A percentile compares a stretch with the other conserved stretches of the same genome.
These are phyloP conservation scores for Vulpes vulpes DNA, from an alignment of 2,113 vertebrate species.

Conservation along the genomic window DNA sequence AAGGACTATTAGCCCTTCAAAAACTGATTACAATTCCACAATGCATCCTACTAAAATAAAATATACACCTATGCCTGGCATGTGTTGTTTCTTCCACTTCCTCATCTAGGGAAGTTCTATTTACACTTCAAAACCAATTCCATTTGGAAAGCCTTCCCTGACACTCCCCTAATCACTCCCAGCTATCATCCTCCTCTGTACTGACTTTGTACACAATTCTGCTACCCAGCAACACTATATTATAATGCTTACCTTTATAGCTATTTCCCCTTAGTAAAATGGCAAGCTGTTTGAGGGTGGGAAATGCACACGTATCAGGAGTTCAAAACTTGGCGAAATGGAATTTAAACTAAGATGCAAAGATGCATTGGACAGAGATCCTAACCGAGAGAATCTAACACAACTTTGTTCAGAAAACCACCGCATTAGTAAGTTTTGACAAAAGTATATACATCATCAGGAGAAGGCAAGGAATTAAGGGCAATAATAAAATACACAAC, in stretches of 20 bases:
- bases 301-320: not conserved
- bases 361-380: not conserved
- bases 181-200: not conserved
- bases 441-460: conserved; percentile 11
- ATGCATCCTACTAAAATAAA: not conserved
- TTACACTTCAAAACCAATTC: conserved; percentile 1
- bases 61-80: not conserved
- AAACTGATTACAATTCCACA: conserved; percentile 14
- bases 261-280: not conserved
- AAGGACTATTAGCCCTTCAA: not conserved
- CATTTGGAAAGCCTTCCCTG: not conserved
- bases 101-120: not conserved
- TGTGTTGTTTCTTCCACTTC: not conserved
- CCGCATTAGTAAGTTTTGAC: not conserved
- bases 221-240: not conserved
- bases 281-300: not conserved
- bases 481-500: conserved; percentile 36
- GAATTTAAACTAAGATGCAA: conserved; percentile 50
- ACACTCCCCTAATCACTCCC: not conserved
- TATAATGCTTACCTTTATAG: not conserved
- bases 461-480: not conserved
- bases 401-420: conserved; percentile 26
- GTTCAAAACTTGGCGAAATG: not conserved
- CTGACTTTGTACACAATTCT: not conserved
- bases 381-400: conserved; percentile 36